These are phyloP conservation scores for Drosophila setosimentum DNA, from an alignment of 2,888 invertebrate species.

Conservation along the genomic window DNA sequence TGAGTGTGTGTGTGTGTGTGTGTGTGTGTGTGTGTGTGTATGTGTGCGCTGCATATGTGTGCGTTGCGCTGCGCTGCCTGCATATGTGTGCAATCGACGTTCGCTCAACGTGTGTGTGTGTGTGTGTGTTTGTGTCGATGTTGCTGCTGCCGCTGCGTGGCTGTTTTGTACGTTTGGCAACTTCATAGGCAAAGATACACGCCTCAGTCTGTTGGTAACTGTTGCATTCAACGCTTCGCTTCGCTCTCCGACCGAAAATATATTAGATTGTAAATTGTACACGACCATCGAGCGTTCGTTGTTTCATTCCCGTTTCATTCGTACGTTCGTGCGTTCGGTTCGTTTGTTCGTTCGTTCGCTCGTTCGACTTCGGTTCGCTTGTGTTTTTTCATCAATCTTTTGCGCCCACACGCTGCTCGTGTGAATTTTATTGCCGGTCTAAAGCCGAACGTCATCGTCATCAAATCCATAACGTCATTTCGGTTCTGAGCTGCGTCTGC, in stretches of 20 bases:
- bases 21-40: slow-evolving; percentile 6
- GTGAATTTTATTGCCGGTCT: slow-evolving; percentile 43
- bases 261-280: not conserved
- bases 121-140: slow-evolving; percentile 27
- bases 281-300: slow-evolving; percentile 8
- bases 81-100: slow-evolving; percentile 21
- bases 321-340: slow-evolving; percentile 19
- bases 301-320: slow-evolving; percentile 16
- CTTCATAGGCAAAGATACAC: slow-evolving; percentile 78
- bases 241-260: slow-evolving; percentile 69
- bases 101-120: not conserved
- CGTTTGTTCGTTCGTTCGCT: slow-evolving; percentile 19
- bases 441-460: slow-evolving; percentile 63
- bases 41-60: slow-evolving; percentile 12
- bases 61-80: slow-evolving; percentile 17
- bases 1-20: slow-evolving; percentile 1
- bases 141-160: slow-evolving; percentile 70
- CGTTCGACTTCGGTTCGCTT: slow-evolving; percentile 24
- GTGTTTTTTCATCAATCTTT: slow-evolving; percentile 20
- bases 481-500: slow-evolving; percentile 40
- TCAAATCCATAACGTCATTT: slow-evolving; percentile 72
- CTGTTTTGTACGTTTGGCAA: slow-evolving; percentile 83
- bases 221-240: slow-evolving; percentile 84
- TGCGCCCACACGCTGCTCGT: slow-evolving; percentile 20
- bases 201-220: slow-evolving; percentile 85